Percentiles rank a stretch among this genome's conserved stretches.
phyloP scores from a whole-genome alignment of 2,113 vertebrate species.

The Equus przewalskii region DNA sequence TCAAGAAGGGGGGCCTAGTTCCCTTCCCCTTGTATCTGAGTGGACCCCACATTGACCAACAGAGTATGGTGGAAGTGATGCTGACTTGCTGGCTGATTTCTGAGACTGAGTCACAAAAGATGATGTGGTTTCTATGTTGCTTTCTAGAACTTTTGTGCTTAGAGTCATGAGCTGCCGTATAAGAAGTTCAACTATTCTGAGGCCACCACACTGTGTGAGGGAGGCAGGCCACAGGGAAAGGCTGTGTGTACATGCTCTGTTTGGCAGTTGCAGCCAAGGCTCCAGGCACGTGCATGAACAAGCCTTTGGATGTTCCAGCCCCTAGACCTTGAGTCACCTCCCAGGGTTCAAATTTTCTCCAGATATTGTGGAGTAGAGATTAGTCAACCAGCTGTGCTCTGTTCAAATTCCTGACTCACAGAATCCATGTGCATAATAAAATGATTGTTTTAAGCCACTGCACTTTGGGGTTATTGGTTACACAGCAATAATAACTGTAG shows the following conservation, averaged over 20 bases:
- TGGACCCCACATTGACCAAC: neutral
- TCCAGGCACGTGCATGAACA: neutral
- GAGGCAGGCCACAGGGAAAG: neutral
- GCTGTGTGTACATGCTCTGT: rapidly evolving
- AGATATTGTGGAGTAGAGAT: neutral
- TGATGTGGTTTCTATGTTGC: neutral
- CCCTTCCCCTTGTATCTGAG: neutral
- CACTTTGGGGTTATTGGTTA: neutral
- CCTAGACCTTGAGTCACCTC: neutral
- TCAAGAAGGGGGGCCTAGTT: neutral
- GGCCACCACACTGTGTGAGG: neutral
- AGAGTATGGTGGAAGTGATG: rapidly evolving
- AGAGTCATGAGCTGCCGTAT: neutral
- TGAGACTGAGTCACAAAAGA: neutral
- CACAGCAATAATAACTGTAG: neutral
- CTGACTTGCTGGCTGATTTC: neutral
- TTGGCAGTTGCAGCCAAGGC: no score
- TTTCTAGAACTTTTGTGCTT: neutral
- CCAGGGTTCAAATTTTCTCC: neutral
- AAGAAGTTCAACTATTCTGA: neutral
- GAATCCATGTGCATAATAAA: neutral
- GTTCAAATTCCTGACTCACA: neutral
- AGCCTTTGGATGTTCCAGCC: neutral
- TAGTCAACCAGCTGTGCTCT: neutral
- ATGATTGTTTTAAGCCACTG: neutral